Conservation (phyloP, 2,113 vertebrate genomes). For the Myrmecophaga tridactyla region DNA sequence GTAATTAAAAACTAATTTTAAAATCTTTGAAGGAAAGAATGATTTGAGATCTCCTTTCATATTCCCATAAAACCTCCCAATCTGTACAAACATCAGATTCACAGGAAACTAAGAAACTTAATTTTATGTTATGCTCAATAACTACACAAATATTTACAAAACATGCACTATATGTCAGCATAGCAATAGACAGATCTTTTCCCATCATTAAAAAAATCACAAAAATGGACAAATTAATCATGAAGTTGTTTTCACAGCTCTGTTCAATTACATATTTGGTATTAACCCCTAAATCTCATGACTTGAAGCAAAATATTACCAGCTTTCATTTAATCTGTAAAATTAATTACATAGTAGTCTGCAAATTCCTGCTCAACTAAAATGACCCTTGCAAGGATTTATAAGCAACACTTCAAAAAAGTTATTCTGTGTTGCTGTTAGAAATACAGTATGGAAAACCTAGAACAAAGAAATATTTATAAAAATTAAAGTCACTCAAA, state of each 20-base stretch:
- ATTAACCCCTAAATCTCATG: slow-evolving; percentile 15
- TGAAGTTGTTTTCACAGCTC: slow-evolving; percentile 45
- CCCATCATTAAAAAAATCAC: slow-evolving; percentile 13
- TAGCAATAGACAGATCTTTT: background rate
- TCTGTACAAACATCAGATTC: background rate
- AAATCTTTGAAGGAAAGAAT: background rate
- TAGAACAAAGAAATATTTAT: background rate
- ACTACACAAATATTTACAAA: slow-evolving; percentile 48
- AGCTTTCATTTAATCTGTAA: background rate
- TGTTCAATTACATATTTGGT: slow-evolving; percentile 21
- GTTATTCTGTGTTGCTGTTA: background rate
- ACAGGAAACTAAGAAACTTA: background rate
- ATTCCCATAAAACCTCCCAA: background rate
- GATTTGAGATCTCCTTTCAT: background rate
- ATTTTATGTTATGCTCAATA: slow-evolving; percentile 35
- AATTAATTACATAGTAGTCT: slow-evolving; percentile 3
- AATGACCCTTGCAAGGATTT: background rate
- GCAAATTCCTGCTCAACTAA: background rate
- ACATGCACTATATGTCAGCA: background rate
- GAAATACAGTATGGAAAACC: slow-evolving; percentile 6
- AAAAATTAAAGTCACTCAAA: slow-evolving; percentile 22
- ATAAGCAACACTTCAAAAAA: background rate
- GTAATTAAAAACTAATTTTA: slow-evolving; percentile 3
- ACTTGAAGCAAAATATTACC: slow-evolving; percentile 35
- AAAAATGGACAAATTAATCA: slow-evolving; percentile 45